Base-by-base conservation (phyloP, 2,888 invertebrate species). In the Limnephilus auricula region DNA sequence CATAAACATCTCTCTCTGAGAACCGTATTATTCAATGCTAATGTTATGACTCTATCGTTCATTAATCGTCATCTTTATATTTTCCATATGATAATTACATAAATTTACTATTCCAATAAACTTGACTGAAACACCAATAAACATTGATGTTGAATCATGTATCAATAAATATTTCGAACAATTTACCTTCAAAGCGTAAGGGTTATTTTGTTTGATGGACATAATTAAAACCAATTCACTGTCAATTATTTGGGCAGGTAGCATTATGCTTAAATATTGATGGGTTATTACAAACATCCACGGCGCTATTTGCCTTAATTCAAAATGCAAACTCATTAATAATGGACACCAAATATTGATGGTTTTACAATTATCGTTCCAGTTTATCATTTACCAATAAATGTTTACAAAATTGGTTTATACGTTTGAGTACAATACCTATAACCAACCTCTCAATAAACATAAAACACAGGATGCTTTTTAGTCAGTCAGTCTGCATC, bases 1-100 rank as follows among this genome's bases (percentile, higher is more conserved):
- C 84, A 37, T 84, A 84, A 84, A 84, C 84, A 84, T 84, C n/a
- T 84, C 80, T 80, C 30, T 32, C 32, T 3, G 5, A 32, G 32
- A 32, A 80, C 13, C 37, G 32, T 37, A 84, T 84, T 84, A 84
- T 37, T 37, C n/a, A 84, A 84, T 84, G 84, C 84, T 34, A 84
- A 84, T 40, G 84, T 84, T 37, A 84, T 25, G 31, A 84, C 84
- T n/a, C 10, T n/a, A 12, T 31, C 37, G 34, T 34, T 32, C 80
- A 31, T 80, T 80, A 80, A 32, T 80, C 31, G 31, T 12, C 80
- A 18, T 32, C 31, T 80, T 80, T 32, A 80, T 80, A 32, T 65
- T 65, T 65, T 65, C 25, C 65, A 1, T 65, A 65, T 65, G 65
- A 65, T n/a, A 65, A 65, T 25, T 65, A 65, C 65, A 65, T n/a